Conservation (phyloP, 2,888 invertebrate genomes). For the Caenorhabditis sp. region DNA sequence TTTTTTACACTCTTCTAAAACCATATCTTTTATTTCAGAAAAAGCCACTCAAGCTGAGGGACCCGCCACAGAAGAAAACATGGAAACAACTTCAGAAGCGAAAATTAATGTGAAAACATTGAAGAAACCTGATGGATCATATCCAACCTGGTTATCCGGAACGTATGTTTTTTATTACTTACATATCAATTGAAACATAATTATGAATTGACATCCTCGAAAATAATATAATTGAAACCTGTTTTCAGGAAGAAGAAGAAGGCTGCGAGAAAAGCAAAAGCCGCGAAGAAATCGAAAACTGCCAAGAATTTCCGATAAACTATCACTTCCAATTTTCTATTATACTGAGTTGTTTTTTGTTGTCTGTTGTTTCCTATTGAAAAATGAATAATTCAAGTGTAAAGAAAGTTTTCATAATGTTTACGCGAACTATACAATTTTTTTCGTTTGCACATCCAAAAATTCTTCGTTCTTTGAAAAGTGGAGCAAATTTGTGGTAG, state of each 20-base stretch:
- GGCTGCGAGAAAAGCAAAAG: slow-evolving; percentile 24
- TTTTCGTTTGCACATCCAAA: too few relatives aligned
- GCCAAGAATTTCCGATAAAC: slow-evolving; percentile 29
- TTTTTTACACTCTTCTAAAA: too few relatives aligned
- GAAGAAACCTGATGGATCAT: slow-evolving; percentile 51
- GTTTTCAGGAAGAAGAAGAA: slow-evolving; percentile 35
- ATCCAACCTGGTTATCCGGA: slow-evolving; percentile 49
- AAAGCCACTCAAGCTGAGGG: slow-evolving; percentile 17
- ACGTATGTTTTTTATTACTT: slow-evolving; percentile 19
- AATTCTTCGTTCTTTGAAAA: too few relatives aligned
- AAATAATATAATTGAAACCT: background rate
- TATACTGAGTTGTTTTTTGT: background rate
- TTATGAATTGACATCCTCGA: background rate
- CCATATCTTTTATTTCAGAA: slow-evolving; percentile 24
- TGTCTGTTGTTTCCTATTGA: slow-evolving; percentile 10
- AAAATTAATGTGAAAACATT: slow-evolving; percentile 53
- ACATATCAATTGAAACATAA: background rate
- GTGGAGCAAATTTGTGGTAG: too few relatives aligned
- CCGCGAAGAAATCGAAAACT: slow-evolving; percentile 26
- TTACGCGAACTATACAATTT: background rate
- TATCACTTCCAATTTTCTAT: background rate
- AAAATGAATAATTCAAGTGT: background rate
- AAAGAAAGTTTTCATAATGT: too few relatives aligned
- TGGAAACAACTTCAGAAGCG: slow-evolving; percentile 36
- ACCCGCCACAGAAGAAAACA: slow-evolving; percentile 10